These are phyloP conservation scores for Metalampra italica DNA, from an alignment of 2,888 invertebrate species.

Conservation along the genomic window DNA sequence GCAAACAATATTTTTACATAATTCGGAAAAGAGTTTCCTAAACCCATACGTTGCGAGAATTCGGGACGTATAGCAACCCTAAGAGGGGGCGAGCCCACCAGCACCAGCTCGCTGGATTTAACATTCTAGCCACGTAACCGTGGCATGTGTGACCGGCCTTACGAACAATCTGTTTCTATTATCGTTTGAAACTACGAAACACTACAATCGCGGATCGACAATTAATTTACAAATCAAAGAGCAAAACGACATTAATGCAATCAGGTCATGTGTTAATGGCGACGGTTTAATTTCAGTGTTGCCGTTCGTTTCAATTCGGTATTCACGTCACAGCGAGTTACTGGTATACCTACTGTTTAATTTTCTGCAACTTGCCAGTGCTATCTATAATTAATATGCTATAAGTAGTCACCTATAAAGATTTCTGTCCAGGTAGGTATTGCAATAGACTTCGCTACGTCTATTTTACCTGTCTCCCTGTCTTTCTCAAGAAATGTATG, in stretches of 20 bases:
- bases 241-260: conserved; percentile 5
- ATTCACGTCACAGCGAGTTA: not conserved
- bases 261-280: not conserved
- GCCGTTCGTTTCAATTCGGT: not conserved
- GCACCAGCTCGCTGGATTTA: conserved; percentile 15
- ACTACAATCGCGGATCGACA: conserved; percentile 3
- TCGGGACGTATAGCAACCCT: no score
- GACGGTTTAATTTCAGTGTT: not conserved
- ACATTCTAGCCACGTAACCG: conserved; percentile 42
- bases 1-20: no score
- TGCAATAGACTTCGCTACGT: no score
- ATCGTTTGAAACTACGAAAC: conserved; percentile 15
- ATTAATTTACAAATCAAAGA: conserved; percentile 1
- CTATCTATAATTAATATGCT: no score
- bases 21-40: no score
- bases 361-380: no score
- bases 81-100: not conserved
- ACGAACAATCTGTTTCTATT: conserved; percentile 29
- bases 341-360: not conserved
- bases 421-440: no score
- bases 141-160: conserved; percentile 38
- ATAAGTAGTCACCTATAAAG: no score
- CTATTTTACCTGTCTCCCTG: no score
- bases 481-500: conserved; percentile 9
- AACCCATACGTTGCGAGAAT: no score